These are phyloP conservation scores for Cepaea hortensis DNA, from an alignment of 2,888 invertebrate species.

Conservation along the genomic window DNA sequence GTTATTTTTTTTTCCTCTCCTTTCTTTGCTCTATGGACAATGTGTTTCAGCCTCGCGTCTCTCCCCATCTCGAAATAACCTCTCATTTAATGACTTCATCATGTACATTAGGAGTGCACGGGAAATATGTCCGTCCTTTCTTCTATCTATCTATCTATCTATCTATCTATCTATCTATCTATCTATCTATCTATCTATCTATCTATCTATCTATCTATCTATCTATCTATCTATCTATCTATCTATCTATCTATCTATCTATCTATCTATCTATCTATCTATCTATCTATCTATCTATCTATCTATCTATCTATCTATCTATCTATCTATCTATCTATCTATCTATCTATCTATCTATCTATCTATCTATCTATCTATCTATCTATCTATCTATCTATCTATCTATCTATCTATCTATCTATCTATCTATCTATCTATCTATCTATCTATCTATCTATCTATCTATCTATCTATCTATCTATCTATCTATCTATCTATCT, in stretches of 20 bases:
- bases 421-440: neutral
- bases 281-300: neutral
- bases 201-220: neutral
- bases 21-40: too few species aligned
- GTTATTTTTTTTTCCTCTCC: too few species aligned
- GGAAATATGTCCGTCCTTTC: too few species aligned
- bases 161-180: too few species aligned
- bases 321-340: neutral
- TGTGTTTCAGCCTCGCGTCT: too few species aligned
- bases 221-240: neutral
- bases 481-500: neutral
- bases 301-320: neutral
- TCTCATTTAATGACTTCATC: too few species aligned
- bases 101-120: too few species aligned
- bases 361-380: neutral
- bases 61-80: too few species aligned
- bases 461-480: neutral
- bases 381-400: neutral
- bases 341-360: too few species aligned
- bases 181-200: too few species aligned
- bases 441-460: neutral
- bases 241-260: constrained; percentile 5
- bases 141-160: too few species aligned
- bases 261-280: constrained; percentile 5
- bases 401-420: constrained; percentile 10